These are phyloP conservation scores for Oxyteleia sp. DNA, from an alignment of 2,888 invertebrate species.

Conservation along the genomic window DNA sequence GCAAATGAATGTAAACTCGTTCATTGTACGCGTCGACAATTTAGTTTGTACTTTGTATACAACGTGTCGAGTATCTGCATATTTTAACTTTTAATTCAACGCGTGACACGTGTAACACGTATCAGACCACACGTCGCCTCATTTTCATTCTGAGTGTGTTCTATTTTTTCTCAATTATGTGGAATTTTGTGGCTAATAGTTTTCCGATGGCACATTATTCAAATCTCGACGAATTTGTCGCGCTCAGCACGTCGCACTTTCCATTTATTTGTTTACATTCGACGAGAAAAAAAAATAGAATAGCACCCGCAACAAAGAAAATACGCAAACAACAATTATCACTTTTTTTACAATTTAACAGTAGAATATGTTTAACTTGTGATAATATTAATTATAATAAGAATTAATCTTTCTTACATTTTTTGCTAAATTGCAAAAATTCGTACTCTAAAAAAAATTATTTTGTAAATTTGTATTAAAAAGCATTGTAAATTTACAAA, in stretches of 20 bases:
- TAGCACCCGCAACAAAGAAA: too few relatives aligned
- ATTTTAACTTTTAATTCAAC: constrained; percentile 69
- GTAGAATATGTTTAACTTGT: too few relatives aligned
- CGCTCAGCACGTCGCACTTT: not conserved
- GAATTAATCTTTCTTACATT: too few relatives aligned
- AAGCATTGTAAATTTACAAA: too few relatives aligned
- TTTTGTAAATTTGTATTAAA: too few relatives aligned
- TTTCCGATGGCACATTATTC: constrained; percentile 42
- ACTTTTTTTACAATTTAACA: too few relatives aligned
- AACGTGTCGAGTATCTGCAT: constrained; percentile 66
- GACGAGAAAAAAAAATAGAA: constrained; percentile 9
- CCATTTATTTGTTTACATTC: not conserved
- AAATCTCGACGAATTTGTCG: constrained; percentile 30
- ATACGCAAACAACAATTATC: too few relatives aligned
- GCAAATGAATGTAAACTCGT: constrained; percentile 71
- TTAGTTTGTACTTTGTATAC: constrained; percentile 69
- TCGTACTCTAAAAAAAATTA: too few relatives aligned
- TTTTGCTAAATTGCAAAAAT: too few relatives aligned
- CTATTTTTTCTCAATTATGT: constrained; percentile 54
- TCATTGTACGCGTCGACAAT: constrained; percentile 68
- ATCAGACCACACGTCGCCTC: constrained; percentile 48
- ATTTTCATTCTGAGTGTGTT: constrained; percentile 50
- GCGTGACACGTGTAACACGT: constrained; percentile 52
- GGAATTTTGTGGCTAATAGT: constrained; percentile 48
- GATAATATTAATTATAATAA: too few relatives aligned